Evolutionary conservation across 2,113 vertebrate genomes (phyloP).

Genomic region (Silurus glanis): DNA sequence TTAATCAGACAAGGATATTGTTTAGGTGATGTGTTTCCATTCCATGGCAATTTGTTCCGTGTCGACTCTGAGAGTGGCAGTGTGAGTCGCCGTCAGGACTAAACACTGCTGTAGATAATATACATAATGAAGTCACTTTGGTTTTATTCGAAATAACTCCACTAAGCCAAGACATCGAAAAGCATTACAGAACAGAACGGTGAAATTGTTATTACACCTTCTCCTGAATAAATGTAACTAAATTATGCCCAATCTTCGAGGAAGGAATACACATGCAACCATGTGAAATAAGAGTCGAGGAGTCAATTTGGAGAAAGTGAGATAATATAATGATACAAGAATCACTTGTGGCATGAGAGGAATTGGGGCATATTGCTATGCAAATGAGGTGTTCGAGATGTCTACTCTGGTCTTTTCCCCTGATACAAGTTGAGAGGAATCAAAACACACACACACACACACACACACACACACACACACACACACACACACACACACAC

Average conservation of each 20-base stretch:
- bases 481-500: not conserved
- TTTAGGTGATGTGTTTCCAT: slow-evolving; percentile 20
- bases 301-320: slow-evolving; percentile 2
- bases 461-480: not conserved
- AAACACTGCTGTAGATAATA: slow-evolving; percentile 24
- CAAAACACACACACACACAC: too few relatives aligned
- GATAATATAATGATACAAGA: slow-evolving; percentile 47
- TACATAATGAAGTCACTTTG: not conserved
- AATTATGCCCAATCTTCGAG: slow-evolving; percentile 18
- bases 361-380: slow-evolving; percentile 45
- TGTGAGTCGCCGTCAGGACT: not conserved
- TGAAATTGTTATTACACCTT: not conserved
- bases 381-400: slow-evolving; percentile 37
- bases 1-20: slow-evolving; percentile 49
- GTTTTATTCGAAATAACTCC: not conserved
- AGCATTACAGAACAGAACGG: slow-evolving; percentile 44
- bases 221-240: slow-evolving; percentile 49
- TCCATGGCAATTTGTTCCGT: slow-evolving; percentile 25
- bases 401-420: slow-evolving; percentile 18
- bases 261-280: slow-evolving; percentile 1
- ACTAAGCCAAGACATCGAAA: slow-evolving; percentile 29
- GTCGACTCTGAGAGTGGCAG: not conserved
- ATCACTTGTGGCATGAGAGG: slow-evolving; percentile 48
- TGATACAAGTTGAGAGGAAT: not conserved
- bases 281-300: not conserved